Evolutionary conservation across 2,113 vertebrate genomes (phyloP), one percentile per base, ranked within the genome.

Genomic region (Hystrix brachyura): DNA sequence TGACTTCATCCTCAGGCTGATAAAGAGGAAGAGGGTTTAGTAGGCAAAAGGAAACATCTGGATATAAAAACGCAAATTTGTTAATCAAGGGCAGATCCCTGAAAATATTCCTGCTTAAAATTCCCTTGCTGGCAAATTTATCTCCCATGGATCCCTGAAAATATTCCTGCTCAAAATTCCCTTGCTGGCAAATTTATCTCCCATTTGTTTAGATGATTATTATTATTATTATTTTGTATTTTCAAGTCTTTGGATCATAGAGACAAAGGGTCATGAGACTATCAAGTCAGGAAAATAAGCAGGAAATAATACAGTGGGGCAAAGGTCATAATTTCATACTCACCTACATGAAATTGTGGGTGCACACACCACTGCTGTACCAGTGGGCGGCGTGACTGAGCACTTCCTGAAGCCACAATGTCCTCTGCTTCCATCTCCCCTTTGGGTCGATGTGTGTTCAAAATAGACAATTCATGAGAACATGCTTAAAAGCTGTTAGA

Each of bases 1-100:
- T 93, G 85, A 79, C 79, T 74, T 86, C 7, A 83, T 29, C 23
- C 43, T 65, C 14, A 51, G 15, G 25, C 34, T 0, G 1, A 57
- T 25, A 55, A 78, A 17, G n/a, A 95, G 85, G 60, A 96, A 94
- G 38, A 82, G 38, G 14, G 5, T 32, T 34, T 32, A 32, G 3
- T 13, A 53, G 17, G 55, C 53, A 82, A 48, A 32, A 88, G 97
- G 97, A 97, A 97, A 91, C 95, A 94, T 93, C 92, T 96, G 96
- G 60, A 11, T 21, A 43, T 5, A 62, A 32, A 89, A 48, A 82
- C 74, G 51, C 76, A 89, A 65, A 64, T 55, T 51, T 86, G 14
- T 65, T 53, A 94, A 72, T 27, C 2, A 48, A 69, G 46, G 8
- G 84, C 11, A 10, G 32, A 0, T 38, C 48, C 18, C 17, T 59